Base-by-base conservation (phyloP, 2,888 invertebrate genomes). In the Sinopyrophorus schimmeli region DNA sequence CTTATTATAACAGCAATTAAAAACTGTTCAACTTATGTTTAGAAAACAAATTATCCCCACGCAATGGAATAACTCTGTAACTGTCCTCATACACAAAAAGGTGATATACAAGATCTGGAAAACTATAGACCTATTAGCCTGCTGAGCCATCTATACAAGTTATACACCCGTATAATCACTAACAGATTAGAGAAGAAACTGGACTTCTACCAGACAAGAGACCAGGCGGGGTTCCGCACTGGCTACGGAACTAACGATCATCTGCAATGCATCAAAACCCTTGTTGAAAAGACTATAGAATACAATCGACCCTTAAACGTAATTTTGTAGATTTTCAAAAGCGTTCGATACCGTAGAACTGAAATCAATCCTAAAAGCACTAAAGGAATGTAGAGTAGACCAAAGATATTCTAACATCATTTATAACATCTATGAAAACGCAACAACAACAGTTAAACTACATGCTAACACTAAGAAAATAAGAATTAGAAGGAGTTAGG, bases 221-320 rank as follows among this genome's bases (percentile, higher is more conserved):
- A 27, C 10, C 27, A 10, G 11, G 10, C 27, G 5, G 27, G 11
- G 3, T 27, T 6, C 6, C 27, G 3, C 4, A 10, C n/a, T n/a
- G n/a, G n/a, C n/a, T n/a, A n/a, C n/a, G n/a, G n/a, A n/a, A n/a
- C n/a, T n/a, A n/a, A n/a, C n/a, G n/a, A n/a, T n/a, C n/a, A n/a
- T n/a, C n/a, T n/a, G n/a, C n/a, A n/a, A n/a, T n/a, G n/a, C n/a
- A n/a, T 26, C 7, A 12, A 4, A 44, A 35, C 11, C 21, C 17
- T 12, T 14, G 37, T n/a, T 32, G 18, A 10, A 35, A 43, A 40
- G 7, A 20, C 11, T 14, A 43, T 24, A 37, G 10, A 9, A 3
- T 9, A 16, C 34, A 34, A 28, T 5, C n/a, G n/a, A n/a, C n/a
- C n/a, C n/a, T n/a, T n/a, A n/a, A n/a, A n/a, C n/a, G n/a, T n/a